These are phyloP conservation scores for Delphinus delphis DNA, from an alignment of 2,113 vertebrate genomes.

Conservation along the genomic window DNA sequence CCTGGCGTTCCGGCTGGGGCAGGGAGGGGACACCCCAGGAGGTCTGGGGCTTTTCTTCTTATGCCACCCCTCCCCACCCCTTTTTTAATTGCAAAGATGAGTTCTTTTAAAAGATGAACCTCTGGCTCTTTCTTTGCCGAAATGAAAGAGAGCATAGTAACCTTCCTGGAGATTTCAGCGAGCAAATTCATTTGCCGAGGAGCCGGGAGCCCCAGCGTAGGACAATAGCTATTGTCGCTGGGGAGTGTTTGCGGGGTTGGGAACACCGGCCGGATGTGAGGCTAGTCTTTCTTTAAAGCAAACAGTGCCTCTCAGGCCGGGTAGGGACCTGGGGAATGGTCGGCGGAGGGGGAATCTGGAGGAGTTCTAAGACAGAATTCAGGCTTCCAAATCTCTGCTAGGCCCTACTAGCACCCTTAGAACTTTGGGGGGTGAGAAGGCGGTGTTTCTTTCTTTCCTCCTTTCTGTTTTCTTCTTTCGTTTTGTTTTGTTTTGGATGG, in stretches of 20 bases:
- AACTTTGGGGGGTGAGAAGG: background rate
- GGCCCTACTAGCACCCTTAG: slow-evolving; percentile 37
- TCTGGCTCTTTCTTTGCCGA: slow-evolving; percentile 5
- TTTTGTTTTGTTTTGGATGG: background rate
- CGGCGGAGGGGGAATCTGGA: background rate
- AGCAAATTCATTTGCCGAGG: background rate
- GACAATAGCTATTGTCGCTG: slow-evolving; percentile 67
- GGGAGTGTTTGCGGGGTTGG: slow-evolving; percentile 15
- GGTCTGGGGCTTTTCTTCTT: background rate
- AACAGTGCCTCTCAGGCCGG: background rate
- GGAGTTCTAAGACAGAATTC: background rate
- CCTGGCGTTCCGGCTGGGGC: background rate
- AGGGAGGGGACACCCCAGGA: background rate
- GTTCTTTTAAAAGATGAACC: background rate
- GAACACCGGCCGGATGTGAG: background rate
- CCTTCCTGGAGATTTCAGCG: slow-evolving; percentile 45
- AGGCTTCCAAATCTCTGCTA: slow-evolving; percentile 49
- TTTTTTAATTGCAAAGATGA: slow-evolving; percentile 4
- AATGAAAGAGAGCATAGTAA: slow-evolving; percentile 20
- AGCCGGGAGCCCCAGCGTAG: background rate
- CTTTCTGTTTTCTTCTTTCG: background rate
- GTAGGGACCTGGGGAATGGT: background rate
- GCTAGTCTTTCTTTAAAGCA: slow-evolving; percentile 46
- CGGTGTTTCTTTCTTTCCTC: background rate
- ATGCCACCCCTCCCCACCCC: background rate